A percentile compares a stretch with the other conserved stretches of the same genome.
Evolutionary conservation across 2,113 vertebrate species (phyloP).

Genomic region (Pituophis catenifer): DNA sequence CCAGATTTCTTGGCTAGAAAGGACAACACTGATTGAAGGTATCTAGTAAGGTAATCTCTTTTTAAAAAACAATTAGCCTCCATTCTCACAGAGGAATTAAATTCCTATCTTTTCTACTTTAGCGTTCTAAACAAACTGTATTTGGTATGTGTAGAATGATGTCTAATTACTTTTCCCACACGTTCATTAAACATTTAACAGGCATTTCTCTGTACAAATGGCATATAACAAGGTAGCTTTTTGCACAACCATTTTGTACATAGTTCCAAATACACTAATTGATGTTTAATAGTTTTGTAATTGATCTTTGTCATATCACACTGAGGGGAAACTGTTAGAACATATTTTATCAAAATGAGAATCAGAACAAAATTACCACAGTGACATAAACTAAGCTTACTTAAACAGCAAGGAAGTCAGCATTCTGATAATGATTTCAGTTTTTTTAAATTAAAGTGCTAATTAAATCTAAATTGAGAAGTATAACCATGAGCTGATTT

Average conservation of each 20-base stretch:
- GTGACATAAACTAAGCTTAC: conserved; percentile 36
- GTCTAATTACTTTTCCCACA: conserved; percentile 64
- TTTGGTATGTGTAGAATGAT: conserved; percentile 53
- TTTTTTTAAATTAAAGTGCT: conserved; percentile 33
- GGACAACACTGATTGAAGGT: not conserved
- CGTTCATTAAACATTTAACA: conserved; percentile 66
- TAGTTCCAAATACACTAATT: conserved; percentile 64
- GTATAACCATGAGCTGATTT: not conserved
- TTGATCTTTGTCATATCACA: conserved; percentile 62
- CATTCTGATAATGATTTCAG: conserved; percentile 29
- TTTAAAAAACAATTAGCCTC: conserved; percentile 10
- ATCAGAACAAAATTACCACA: conserved; percentile 28
- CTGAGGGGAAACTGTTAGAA: conserved; percentile 43
- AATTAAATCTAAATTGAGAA: conserved; percentile 27
- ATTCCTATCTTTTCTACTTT: conserved; percentile 25
- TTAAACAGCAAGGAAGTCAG: conserved; percentile 35
- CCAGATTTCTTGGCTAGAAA: not conserved
- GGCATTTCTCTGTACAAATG: conserved; percentile 59
- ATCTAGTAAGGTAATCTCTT: not conserved
- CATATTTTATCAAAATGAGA: conserved; percentile 48
- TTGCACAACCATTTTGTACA: conserved; percentile 67
- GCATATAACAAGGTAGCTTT: conserved; percentile 55
- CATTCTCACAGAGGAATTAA: conserved; percentile 1
- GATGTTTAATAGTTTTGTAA: conserved; percentile 68
- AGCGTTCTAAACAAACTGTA: conserved; percentile 14